Percentiles rank a stretch among this genome's conserved stretches.
phyloP scores from a whole-genome alignment of 1,140 invertebrate species.

The Eriocheir sinensis region DNA sequence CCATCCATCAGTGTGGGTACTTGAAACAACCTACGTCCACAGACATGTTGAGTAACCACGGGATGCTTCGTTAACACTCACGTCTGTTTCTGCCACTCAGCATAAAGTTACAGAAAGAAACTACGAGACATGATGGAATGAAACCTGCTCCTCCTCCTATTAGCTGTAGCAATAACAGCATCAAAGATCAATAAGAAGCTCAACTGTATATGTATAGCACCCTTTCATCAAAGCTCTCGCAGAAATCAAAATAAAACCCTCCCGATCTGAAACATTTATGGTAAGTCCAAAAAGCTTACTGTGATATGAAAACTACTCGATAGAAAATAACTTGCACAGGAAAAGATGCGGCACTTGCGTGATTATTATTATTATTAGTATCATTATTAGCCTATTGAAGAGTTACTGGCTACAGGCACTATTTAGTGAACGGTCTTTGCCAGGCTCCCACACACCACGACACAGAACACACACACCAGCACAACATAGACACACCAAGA shows the following conservation, averaged over 20 bases:
- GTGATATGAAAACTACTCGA: neutral
- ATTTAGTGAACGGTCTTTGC: conserved; percentile 34
- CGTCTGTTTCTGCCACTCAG: neutral
- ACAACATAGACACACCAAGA: too few relatives aligned
- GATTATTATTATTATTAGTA: conserved; percentile 52
- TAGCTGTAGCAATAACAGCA: conserved; percentile 39
- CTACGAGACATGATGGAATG: conserved; percentile 62
- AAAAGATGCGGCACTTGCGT: conserved; percentile 73
- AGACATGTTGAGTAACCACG: neutral
- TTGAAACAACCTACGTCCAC: neutral
- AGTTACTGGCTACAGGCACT: conserved; percentile 47
- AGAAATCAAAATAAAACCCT: conserved; percentile 35
- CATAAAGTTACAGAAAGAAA: neutral
- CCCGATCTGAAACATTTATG: neutral
- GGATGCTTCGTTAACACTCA: neutral
- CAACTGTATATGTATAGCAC: conserved; percentile 50
- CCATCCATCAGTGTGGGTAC: neutral
- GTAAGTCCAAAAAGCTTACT: neutral
- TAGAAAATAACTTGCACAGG: conserved; percentile 49
- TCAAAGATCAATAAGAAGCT: conserved; percentile 34
- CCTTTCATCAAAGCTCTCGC: conserved; percentile 61
- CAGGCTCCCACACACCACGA: neutral
- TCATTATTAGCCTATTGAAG: conserved; percentile 30
- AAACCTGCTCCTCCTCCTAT: conserved; percentile 31
- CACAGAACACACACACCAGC: neutral